Conservation (phyloP, 2,113 vertebrate genomes). For the Colossoma macropomum region DNA sequence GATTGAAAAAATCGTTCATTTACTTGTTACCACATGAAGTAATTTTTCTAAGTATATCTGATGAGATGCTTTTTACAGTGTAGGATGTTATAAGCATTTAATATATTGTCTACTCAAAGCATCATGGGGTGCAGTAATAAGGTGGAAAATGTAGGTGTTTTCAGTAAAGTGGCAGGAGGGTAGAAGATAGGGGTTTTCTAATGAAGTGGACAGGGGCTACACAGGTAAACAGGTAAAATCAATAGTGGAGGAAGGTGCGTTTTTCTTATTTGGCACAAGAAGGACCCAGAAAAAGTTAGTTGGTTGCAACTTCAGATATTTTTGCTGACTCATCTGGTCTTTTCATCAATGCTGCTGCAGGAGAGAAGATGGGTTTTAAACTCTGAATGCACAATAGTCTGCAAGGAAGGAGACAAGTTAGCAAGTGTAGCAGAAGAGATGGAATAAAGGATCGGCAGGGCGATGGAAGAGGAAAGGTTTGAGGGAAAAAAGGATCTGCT, state of each 20-base stretch:
- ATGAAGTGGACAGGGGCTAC: too few species aligned
- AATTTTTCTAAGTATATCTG: too few species aligned
- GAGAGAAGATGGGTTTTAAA: neutral
- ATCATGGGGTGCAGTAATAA: too few species aligned
- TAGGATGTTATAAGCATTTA: too few species aligned
- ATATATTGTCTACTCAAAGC: too few species aligned
- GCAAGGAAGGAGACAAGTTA: neutral
- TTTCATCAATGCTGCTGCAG: conserved; percentile 15
- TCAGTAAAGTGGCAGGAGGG: neutral
- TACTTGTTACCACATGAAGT: too few species aligned
- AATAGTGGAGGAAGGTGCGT: neutral
- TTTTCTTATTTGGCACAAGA: too few species aligned
- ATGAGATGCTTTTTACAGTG: too few species aligned
- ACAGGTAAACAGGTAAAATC: too few species aligned
- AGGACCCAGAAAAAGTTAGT: too few species aligned
- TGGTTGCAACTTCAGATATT: neutral
- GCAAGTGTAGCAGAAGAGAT: neutral
- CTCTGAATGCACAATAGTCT: neutral
- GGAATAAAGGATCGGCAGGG: neutral
- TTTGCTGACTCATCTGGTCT: conserved; percentile 4
- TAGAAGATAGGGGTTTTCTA: neutral
- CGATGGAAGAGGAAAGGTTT: neutral
- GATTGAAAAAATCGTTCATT: too few species aligned
- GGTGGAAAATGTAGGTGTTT: too few species aligned
- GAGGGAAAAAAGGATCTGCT: neutral